These are phyloP conservation scores for Pristis pectinata DNA, from an alignment of 2,797 vertebrate genomes.

Conservation along the genomic window DNA sequence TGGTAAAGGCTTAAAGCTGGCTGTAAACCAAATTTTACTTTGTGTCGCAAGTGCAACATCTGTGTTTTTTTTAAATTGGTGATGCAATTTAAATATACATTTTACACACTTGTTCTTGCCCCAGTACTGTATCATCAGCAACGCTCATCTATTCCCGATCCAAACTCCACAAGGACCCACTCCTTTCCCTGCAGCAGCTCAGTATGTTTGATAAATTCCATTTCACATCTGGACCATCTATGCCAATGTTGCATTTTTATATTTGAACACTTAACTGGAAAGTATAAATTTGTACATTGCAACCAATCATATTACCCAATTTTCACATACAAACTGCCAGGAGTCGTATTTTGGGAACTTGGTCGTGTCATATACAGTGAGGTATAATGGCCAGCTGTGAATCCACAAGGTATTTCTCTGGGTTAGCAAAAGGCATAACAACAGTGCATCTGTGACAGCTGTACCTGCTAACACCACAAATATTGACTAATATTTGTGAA, in stretches of 20 bases:
- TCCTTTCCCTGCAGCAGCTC: neutral
- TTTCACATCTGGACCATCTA: neutral
- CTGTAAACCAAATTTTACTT: neutral
- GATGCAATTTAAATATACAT: neutral
- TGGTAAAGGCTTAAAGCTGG: neutral
- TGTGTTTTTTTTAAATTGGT: neutral
- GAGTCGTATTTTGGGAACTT: neutral
- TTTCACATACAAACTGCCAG: neutral
- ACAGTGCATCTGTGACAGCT: neutral
- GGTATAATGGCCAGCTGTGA: neutral
- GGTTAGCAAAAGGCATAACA: neutral
- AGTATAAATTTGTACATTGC: neutral
- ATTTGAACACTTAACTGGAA: neutral
- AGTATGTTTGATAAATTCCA: neutral
- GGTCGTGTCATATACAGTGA: neutral
- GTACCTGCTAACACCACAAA: neutral
- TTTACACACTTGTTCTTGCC: neutral
- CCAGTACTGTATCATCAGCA: neutral
- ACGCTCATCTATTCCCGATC: conserved; percentile 3
- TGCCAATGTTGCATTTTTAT: neutral
- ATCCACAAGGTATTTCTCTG: neutral
- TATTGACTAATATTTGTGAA: neutral
- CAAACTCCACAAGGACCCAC: neutral
- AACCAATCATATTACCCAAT: neutral
- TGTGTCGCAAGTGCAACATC: neutral